phyloP scores from a whole-genome alignment of 37 sponge, comb jelly and placozoan species.

The Cladorhizidae sp. region DNA sequence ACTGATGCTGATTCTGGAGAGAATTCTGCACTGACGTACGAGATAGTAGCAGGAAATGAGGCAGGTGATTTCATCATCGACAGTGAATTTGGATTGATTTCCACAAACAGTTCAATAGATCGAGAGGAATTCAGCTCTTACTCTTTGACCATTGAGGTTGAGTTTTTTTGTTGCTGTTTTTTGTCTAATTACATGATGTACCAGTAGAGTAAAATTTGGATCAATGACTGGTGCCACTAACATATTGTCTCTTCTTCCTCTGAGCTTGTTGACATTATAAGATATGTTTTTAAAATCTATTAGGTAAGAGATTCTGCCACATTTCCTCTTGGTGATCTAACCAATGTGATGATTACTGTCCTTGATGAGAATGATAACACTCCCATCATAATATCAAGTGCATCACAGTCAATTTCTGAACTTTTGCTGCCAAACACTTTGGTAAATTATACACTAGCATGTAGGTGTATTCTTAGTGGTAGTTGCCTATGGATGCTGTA shows the following conservation, averaged over 20 bases:
- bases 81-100: slow-evolving; percentile 25
- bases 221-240: no score
- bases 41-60: slow-evolving; percentile 42
- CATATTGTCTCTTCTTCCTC: not conserved
- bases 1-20: slow-evolving; percentile 28
- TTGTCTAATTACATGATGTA: not conserved
- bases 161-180: not conserved
- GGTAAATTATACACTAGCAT: not conserved
- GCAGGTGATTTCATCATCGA: slow-evolving; percentile 50
- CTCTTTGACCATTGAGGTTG: slow-evolving; percentile 15
- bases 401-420: not conserved
- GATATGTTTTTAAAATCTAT: no score
- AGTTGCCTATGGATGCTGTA: no score
- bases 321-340: slow-evolving; percentile 1
- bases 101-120: not conserved
- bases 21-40: slow-evolving; percentile 36
- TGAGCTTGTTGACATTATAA: no score
- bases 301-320: slow-evolving; percentile 16
- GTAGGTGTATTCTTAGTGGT: no score
- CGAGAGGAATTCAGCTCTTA: slow-evolving; percentile 21
- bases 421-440: not conserved
- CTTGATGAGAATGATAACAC: slow-evolving; percentile 29
- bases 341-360: slow-evolving; percentile 7
- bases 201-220: not conserved
- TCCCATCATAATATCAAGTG: not conserved